A percentile compares a stretch with the other conserved stretches of the same genome.
These are phyloP conservation scores for Pionites leucogaster DNA, from an alignment of 2,113 vertebrate genomes.

Conservation along the genomic window DNA sequence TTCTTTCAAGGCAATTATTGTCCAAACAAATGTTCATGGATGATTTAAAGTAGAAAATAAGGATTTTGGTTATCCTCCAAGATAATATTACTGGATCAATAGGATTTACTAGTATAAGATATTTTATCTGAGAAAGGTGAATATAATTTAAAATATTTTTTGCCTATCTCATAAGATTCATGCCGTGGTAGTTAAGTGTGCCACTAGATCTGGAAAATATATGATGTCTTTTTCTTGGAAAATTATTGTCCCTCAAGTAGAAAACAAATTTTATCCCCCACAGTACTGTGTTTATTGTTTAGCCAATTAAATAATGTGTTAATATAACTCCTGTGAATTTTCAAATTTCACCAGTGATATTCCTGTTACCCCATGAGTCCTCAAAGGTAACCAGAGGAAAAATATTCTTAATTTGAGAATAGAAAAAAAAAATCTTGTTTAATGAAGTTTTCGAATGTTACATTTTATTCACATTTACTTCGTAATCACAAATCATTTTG, in stretches of 20 bases:
- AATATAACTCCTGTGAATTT: not conserved
- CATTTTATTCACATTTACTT: constrained; percentile 3
- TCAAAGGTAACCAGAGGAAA: constrained; percentile 33
- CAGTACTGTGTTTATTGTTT: constrained; percentile 3
- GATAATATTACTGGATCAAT: not conserved
- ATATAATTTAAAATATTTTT: not conserved
- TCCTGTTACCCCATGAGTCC: not conserved
- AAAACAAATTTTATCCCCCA: constrained; percentile 7
- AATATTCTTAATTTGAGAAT: not conserved
- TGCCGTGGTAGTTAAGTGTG: not conserved
- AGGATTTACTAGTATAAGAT: not conserved
- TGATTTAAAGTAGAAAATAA: not conserved
- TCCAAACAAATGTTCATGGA: not conserved
- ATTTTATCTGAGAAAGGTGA: not conserved
- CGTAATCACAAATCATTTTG: not conserved
- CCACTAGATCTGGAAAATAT: not conserved
- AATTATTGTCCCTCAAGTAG: not conserved
- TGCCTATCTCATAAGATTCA: not conserved
- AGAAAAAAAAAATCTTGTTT: not conserved
- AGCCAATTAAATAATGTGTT: not conserved
- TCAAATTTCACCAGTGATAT: not conserved
- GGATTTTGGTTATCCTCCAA: not conserved
- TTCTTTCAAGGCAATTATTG: not conserved
- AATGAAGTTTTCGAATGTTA: constrained; percentile 9
- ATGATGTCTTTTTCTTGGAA: not conserved